A percentile compares a stretch with the other conserved stretches of the same genome.
These are phyloP conservation scores for Phoxinus dragarum DNA, from an alignment of 2,797 vertebrate species.

Conservation along the genomic window DNA sequence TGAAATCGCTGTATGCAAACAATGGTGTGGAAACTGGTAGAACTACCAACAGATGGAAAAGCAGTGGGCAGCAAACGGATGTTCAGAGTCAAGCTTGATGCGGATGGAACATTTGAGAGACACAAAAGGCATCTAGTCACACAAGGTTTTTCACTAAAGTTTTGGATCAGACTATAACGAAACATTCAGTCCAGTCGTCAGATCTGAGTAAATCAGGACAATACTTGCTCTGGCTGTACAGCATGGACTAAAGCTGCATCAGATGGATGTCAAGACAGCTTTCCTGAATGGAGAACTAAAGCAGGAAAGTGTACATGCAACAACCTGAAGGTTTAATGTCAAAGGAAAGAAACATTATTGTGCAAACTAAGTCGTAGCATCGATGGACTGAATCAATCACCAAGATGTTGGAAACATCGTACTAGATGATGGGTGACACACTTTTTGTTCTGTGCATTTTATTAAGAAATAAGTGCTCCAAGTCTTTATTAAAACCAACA, in stretches of 20 bases:
- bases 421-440: too few species aligned
- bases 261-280: not conserved
- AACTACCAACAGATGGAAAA: not conserved
- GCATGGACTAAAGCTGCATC: not conserved
- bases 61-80: not conserved
- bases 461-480: too few species aligned
- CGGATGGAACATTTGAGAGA: not conserved
- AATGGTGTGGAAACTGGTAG: not conserved
- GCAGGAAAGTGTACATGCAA: not conserved
- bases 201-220: not conserved
- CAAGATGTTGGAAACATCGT: too few species aligned
- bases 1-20: not conserved
- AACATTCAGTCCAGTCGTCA: not conserved
- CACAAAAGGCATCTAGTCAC: not conserved
- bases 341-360: too few species aligned
- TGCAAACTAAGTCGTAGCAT: too few species aligned
- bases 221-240: slow-evolving; percentile 13
- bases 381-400: too few species aligned
- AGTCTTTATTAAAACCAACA: too few species aligned
- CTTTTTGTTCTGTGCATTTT: too few species aligned
- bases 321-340: slow-evolving; percentile 1
- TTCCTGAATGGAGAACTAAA: not conserved
- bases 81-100: slow-evolving; percentile 12
- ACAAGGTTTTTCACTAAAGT: not conserved
- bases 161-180: not conserved